Evolutionary conservation across 2,113 vertebrate species (phyloP).

Genomic region (Rhinogobius similis): DNA sequence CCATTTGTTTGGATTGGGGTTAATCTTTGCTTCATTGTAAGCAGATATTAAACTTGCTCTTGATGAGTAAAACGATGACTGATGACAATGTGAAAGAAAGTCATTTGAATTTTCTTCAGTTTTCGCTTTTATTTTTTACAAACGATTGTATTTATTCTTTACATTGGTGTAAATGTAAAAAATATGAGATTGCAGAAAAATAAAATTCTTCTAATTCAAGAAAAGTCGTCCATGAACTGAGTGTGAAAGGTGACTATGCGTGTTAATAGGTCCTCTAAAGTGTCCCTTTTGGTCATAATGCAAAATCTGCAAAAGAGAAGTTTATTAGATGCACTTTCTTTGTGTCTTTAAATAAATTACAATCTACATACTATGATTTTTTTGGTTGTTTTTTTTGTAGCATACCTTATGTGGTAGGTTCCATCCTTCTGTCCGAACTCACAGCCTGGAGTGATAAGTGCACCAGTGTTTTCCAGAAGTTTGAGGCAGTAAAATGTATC

Average conservation of each 20-base stretch:
- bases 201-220: constrained; percentile 30
- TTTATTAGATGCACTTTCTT: background rate
- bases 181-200: background rate
- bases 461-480: constrained; percentile 70
- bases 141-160: background rate
- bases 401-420: constrained; percentile 73
- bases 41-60: constrained; percentile 27
- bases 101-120: background rate
- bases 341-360: background rate
- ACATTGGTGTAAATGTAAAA: background rate
- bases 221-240: constrained; percentile 68
- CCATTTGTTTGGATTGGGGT: constrained; percentile 23
- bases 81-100: background rate
- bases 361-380: too few species aligned
- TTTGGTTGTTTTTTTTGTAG: background rate
- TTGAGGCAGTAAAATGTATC: constrained; percentile 69
- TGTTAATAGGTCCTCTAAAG: constrained; percentile 58
- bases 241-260: constrained; percentile 66
- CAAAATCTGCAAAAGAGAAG: constrained; percentile 43
- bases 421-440: constrained; percentile 59
- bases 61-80: constrained; percentile 19
- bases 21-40: constrained; percentile 40
- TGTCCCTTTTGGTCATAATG: constrained; percentile 23
- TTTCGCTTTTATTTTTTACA: background rate
- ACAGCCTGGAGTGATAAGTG: constrained; percentile 57